Base-by-base conservation (phyloP, 2,797 vertebrate species). In the Chaetophractus vellerosus region DNA sequence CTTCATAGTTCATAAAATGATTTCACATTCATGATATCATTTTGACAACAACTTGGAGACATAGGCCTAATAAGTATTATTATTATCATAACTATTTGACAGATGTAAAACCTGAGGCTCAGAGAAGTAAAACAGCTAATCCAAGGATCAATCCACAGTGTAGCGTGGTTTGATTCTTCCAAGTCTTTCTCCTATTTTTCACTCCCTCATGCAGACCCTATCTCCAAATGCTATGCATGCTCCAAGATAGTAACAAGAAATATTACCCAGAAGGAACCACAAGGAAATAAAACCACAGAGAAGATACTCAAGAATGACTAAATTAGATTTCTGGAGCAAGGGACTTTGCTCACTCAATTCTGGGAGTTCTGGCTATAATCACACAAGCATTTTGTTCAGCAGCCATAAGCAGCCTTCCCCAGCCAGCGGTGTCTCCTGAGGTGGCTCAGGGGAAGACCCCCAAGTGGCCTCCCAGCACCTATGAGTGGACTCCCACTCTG, bases 11-110 rank as follows among this genome's bases (percentile, higher is more conserved):
- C 88, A 90, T 41, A 82, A 94, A 94, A 93, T 45, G 48, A 26
- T 88, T 87, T 92, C 76, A 68, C 28, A 82, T 69, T 88, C 64
- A 79, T 41, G 87, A 69, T 31, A 85, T 61, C 81, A 86, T 59
- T 66, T 38, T 94, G 89, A 96, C 84, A 94, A 94, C 38, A 80
- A 91, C 81, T 75, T 48, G 15, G 57, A 82, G 55, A 89, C 7
- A 24, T 68, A 81, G 94, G 33, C 19, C 63, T 71, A 55, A 24
- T 66, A 88, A 80, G 24, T 11, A 84, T n/a, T 64, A 91, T 84
- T 80, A 78, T 36, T 38, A 38, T 38, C 38, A 38, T 38, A 84
- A 38, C n/a, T 55, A 72, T 78, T 59, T 82, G 55, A 88, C 63
- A 93, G 57, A 87, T 26, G 5, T n/a, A 86, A 94, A 97, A 63